Conservation (phyloP, 2,113 vertebrate species). For the Antechinus flavipes region DNA sequence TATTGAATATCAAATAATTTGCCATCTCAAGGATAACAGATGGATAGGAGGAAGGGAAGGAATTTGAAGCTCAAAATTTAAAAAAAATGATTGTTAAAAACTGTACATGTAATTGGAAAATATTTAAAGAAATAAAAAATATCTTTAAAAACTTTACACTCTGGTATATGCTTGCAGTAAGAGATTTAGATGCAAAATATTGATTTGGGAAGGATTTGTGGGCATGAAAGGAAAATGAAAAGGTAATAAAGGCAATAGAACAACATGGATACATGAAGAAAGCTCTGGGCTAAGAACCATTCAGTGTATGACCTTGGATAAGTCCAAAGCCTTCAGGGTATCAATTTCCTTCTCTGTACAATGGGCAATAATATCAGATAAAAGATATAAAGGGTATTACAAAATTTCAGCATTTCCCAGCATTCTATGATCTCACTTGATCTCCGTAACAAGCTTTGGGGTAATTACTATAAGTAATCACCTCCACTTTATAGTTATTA, state of each 20-base stretch:
- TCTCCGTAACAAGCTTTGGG: neutral
- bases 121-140: neutral
- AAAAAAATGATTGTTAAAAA: neutral
- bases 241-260: neutral
- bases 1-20: neutral
- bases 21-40: neutral
- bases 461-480: neutral
- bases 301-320: neutral
- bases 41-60: neutral
- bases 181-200: neutral
- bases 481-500: neutral
- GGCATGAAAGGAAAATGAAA: neutral
- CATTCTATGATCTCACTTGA: neutral
- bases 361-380: neutral
- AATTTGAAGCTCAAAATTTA: neutral
- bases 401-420: neutral
- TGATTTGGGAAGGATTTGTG: neutral
- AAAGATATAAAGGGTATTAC: neutral
- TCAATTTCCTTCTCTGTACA: neutral
- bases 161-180: neutral
- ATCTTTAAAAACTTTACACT: neutral
- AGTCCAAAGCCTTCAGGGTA: neutral
- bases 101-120: neutral
- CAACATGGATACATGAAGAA: neutral
- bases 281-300: neutral